A percentile compares a stretch with the other conserved stretches of the same genome.
phyloP scores from a whole-genome alignment of 2,888 invertebrate species.

The Drosophila putrida region DNA sequence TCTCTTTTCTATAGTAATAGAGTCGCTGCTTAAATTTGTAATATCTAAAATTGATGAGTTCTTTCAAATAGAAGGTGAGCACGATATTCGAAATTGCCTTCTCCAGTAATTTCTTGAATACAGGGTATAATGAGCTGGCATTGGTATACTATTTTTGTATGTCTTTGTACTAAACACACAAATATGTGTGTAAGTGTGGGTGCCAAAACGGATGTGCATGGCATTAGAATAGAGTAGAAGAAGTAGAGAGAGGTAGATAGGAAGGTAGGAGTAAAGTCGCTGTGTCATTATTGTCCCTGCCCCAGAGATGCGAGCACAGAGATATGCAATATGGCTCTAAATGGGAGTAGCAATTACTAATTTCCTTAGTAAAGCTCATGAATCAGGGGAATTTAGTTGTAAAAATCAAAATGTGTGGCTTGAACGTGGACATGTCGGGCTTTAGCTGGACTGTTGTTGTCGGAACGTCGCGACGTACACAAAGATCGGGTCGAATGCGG shows the following conservation, averaged over 20 bases:
- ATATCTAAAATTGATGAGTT: background rate
- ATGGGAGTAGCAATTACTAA: slow-evolving; percentile 79
- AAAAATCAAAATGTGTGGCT: slow-evolving; percentile 64
- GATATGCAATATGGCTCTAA: slow-evolving; percentile 64
- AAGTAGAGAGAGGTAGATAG: slow-evolving; percentile 5
- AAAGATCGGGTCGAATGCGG: slow-evolving; percentile 14
- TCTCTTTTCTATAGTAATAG: too few species aligned
- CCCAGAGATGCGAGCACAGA: slow-evolving; percentile 48
- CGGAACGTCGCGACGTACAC: slow-evolving; percentile 10
- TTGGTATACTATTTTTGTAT: slow-evolving; percentile 11
- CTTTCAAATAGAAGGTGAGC: background rate
- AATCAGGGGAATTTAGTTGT: slow-evolving; percentile 73
- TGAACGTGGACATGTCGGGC: slow-evolving; percentile 10
- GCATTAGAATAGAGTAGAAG: slow-evolving; percentile 35
- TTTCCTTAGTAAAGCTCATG: slow-evolving; percentile 75
- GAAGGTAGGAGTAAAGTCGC: background rate
- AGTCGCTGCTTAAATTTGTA: too few species aligned
- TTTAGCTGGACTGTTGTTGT: slow-evolving; percentile 4
- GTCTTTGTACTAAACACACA: background rate
- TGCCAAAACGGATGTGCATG: slow-evolving; percentile 42
- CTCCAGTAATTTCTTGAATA: background rate
- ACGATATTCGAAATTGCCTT: too few species aligned
- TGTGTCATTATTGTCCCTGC: slow-evolving; percentile 49
- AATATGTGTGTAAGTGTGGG: slow-evolving; percentile 25
- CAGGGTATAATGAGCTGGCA: slow-evolving; percentile 36